Percentiles rank a stretch among this genome's conserved stretches.
phyloP scores from a whole-genome alignment of 2,888 invertebrate genomes.

The Griposia aprilina region DNA sequence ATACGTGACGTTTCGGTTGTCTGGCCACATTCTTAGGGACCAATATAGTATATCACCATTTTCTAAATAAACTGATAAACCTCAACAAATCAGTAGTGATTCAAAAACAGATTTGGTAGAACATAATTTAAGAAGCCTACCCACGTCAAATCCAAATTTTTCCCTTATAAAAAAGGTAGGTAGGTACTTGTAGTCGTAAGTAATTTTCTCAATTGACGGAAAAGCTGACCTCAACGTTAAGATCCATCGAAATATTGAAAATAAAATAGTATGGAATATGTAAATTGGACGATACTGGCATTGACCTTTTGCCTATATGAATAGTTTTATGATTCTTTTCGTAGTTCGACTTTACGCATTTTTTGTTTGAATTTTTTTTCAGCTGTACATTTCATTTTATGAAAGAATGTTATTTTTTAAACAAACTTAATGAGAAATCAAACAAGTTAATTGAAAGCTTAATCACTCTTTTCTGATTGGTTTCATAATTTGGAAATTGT shows the following conservation, averaged over 20 bases:
- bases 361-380: background rate
- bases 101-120: constrained; percentile 18
- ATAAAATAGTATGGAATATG: constrained; percentile 57
- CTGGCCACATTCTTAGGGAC: too few relatives aligned
- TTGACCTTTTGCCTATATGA: constrained; percentile 21
- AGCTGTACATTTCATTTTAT: background rate
- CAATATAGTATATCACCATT: background rate
- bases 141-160: constrained; percentile 29
- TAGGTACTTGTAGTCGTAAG: constrained; percentile 18
- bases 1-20: background rate
- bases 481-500: constrained; percentile 14
- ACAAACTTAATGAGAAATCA: background rate
- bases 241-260: constrained; percentile 44
- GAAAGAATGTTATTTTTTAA: background rate
- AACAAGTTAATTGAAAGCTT: background rate
- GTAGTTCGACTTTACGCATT: background rate
- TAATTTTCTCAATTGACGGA: constrained; percentile 58
- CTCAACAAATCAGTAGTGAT: constrained; percentile 4
- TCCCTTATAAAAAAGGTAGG: constrained; percentile 17
- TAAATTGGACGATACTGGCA: constrained; percentile 31
- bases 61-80: background rate
- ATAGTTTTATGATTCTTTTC: constrained; percentile 5
- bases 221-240: constrained; percentile 34
- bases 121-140: constrained; percentile 29
- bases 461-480: constrained; percentile 16